phyloP scores from a whole-genome alignment of 2,113 vertebrate species.

The Tetrao urogallus region DNA sequence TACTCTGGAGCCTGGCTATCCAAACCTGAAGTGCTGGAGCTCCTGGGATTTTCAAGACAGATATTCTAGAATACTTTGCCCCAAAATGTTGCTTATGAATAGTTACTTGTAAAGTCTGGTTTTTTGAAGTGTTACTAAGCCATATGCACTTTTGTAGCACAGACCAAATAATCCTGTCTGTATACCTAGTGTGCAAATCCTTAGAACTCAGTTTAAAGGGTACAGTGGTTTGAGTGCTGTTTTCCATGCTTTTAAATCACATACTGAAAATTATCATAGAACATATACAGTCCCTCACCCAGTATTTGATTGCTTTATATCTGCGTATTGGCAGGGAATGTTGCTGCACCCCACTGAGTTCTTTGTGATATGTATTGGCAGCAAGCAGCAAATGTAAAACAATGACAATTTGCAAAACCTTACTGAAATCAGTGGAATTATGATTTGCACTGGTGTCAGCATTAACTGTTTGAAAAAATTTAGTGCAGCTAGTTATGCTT shows the following conservation, averaged over 20 bases:
- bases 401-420: background rate
- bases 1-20: background rate
- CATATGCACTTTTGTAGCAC: background rate
- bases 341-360: conserved; percentile 39
- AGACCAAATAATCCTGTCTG: background rate
- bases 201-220: background rate
- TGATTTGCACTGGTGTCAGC: background rate
- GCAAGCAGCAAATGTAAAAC: background rate
- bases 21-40: background rate
- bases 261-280: background rate
- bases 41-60: background rate
- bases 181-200: background rate
- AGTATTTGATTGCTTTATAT: background rate
- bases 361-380: conserved; percentile 12
- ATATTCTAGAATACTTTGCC: background rate
- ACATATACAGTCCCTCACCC: background rate
- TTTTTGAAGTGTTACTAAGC: background rate
- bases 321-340: background rate
- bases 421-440: background rate
- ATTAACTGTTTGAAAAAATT: background rate
- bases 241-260: background rate
- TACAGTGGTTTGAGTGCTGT: background rate
- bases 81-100: background rate
- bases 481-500: background rate
- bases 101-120: background rate